These are phyloP conservation scores for Dromaius novaehollandiae DNA, from an alignment of 2,113 vertebrate species.

Conservation along the genomic window DNA sequence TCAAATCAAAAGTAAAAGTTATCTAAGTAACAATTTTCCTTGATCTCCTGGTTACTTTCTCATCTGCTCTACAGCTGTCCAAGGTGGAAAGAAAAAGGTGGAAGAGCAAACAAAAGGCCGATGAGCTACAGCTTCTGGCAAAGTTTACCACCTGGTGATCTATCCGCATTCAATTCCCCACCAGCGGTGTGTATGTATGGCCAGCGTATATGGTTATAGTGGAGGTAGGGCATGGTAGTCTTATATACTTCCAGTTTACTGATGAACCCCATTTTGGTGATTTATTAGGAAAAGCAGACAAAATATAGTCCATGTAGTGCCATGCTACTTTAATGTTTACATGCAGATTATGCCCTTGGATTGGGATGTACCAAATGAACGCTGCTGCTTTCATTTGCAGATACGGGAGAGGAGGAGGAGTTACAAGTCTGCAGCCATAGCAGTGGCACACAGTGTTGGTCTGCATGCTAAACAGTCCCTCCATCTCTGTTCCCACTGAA, in stretches of 20 bases:
- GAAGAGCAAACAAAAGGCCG: not conserved
- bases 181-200: not conserved
- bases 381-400: not conserved
- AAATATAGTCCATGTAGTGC: not conserved
- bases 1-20: not conserved
- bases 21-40: not conserved
- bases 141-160: not conserved
- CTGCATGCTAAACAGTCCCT: not conserved
- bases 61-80: not conserved
- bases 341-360: not conserved
- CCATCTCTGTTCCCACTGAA: not conserved
- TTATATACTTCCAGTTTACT: not conserved
- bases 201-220: not conserved
- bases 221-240: not conserved
- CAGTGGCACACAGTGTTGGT: not conserved
- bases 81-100: not conserved
- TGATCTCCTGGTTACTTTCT: not conserved
- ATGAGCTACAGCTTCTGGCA: not conserved
- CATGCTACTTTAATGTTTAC: not conserved
- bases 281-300: not conserved
- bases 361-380: not conserved
- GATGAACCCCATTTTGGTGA: not conserved
- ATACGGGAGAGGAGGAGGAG: not conserved
- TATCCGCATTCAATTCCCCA: not conserved
- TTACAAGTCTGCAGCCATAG: not conserved